Evolutionary conservation across 2,888 invertebrate genomes (phyloP), one percentile per base, ranked within the genome.

Genomic region (Drosophila meridiana): DNA sequence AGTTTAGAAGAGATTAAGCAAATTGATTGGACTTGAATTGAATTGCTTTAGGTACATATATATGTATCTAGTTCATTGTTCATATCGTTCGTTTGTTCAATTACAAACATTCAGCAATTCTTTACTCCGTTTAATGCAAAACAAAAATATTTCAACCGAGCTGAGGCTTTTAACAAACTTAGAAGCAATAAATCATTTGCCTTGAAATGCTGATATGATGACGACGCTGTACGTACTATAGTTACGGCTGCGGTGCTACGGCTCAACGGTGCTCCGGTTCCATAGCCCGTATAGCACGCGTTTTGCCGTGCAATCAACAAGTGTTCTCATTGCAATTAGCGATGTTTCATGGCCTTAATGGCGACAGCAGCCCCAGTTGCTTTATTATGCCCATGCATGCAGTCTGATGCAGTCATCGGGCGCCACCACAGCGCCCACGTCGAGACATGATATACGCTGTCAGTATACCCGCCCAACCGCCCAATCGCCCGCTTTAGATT

Each of bases 241-340:
- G 52, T 34, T 52, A 52, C 52, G 52, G 34, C 34, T 52, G n/a
- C 30, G 50, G 32, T 5, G 42, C 11, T 30, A 50, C 32, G 32
- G 30, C 50, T 50, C n/a, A 50, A 32, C 30, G 38, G 28, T 42
- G n/a, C 56, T 57, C 43, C 48, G 20, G 30, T 30, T 47, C 20
- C 32, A 26, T 5, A 5, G 47, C 53, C 50, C 45, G 48, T 20
- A 20, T 20, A 20, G 20, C 28, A 47, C 56, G 60, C 26, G 55
- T 45, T 55, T 55, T 58, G 50, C 34, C 8, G 36, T 43, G 77
- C 45, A 69, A 66, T 76, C 82, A 84, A 78, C 84, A 87, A 82
- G 87, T 87, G 76, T 82, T 78, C 75, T 69, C 58, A 68, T 68
- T 81, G 82, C 84, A 82, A 81, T 83, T 78, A 81, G 78, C 72